Evolutionary conservation across 2,113 vertebrate genomes (phyloP).

Genomic region (Lycaon pictus): DNA sequence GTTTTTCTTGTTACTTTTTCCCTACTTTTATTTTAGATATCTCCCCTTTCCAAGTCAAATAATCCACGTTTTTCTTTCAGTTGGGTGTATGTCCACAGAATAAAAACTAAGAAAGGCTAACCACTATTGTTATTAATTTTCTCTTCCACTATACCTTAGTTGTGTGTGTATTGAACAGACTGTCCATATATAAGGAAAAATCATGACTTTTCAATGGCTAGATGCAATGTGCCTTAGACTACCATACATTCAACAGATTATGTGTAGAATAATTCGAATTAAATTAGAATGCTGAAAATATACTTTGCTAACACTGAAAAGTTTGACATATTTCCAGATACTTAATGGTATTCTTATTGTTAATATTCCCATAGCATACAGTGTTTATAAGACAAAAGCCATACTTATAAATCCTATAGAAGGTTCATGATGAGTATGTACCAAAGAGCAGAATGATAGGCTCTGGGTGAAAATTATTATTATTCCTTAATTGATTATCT

Average conservation of each 20-base stretch:
- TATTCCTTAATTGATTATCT: neutral
- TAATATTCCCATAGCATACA: neutral
- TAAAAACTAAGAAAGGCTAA: constrained; percentile 13
- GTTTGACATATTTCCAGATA: neutral
- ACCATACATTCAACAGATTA: neutral
- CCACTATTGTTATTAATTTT: neutral
- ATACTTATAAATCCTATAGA: neutral
- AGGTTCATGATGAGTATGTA: neutral
- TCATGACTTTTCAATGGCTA: neutral
- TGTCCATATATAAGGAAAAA: neutral
- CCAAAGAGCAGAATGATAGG: neutral
- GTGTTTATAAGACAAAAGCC: neutral
- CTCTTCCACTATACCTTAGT: neutral
- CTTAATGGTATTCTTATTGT: neutral
- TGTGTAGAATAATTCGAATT: neutral
- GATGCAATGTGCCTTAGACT: neutral
- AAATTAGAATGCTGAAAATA: neutral
- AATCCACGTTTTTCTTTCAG: constrained; percentile 25
- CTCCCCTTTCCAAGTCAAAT: neutral
- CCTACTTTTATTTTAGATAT: neutral
- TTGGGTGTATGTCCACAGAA: neutral
- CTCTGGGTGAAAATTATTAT: neutral
- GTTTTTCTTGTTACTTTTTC: neutral
- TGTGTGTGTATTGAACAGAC: neutral
- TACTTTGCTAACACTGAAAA: neutral